These are phyloP conservation scores for Decapterus maruadsi DNA, from an alignment of 2,797 vertebrate species.

Conservation along the genomic window DNA sequence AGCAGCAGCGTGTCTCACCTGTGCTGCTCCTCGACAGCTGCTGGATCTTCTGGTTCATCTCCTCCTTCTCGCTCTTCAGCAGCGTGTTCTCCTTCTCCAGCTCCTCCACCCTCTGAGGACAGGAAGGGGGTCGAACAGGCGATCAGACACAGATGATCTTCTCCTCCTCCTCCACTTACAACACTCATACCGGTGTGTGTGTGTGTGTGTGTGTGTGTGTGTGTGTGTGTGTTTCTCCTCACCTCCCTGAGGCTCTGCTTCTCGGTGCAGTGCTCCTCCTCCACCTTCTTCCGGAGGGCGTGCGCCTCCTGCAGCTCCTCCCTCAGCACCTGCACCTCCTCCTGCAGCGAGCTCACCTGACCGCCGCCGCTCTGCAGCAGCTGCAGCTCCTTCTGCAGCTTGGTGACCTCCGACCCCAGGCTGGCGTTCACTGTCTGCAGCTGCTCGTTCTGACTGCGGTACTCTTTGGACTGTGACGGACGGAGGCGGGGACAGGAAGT, in stretches of 20 bases:
- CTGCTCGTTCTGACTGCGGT: conserved; percentile 87
- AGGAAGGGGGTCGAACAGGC: neutral
- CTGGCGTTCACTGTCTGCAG: conserved; percentile 69
- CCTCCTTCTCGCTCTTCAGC: conserved; percentile 93
- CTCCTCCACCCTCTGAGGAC: conserved; percentile 88
- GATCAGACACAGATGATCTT: too few species aligned
- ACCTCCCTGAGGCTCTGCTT: conserved; percentile 89
- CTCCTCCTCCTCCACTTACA: too few species aligned
- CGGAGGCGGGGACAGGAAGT: neutral
- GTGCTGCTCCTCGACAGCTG: conserved; percentile 69
- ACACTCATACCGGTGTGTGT: too few species aligned
- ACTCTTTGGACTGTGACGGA: conserved; percentile 89
- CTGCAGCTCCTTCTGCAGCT: conserved; percentile 90
- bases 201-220: too few species aligned
- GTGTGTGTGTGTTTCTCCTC: conserved; percentile 16
- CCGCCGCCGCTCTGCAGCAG: conserved; percentile 64
- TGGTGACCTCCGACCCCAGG: conserved; percentile 85
- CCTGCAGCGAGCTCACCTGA: conserved; percentile 85
- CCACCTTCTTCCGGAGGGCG: conserved; percentile 79
- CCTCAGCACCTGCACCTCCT: conserved; percentile 87
- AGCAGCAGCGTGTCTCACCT: conserved; percentile 77
- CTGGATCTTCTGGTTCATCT: conserved; percentile 89
- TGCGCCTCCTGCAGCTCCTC: conserved; percentile 86
- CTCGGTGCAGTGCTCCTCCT: conserved; percentile 87
- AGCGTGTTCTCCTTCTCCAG: conserved; percentile 91